These are phyloP conservation scores for Phaethornis superciliosus DNA, from an alignment of 2,113 vertebrate species.

Conservation along the genomic window DNA sequence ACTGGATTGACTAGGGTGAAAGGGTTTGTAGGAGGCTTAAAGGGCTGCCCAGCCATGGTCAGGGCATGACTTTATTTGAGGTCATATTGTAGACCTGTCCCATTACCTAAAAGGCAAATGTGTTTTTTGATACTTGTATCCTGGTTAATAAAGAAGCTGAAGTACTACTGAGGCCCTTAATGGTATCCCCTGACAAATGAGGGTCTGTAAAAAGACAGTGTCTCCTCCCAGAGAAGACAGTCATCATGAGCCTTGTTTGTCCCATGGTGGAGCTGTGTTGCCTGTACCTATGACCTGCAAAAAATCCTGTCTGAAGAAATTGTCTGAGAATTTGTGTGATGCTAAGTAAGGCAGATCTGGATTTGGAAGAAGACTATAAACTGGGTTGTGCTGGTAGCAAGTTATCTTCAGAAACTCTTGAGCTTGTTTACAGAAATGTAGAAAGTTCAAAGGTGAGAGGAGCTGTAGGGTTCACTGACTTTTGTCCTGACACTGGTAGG, in stretches of 20 bases:
- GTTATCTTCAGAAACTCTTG: background rate
- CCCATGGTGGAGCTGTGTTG: background rate
- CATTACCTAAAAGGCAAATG: background rate
- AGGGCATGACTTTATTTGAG: background rate
- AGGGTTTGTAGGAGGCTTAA: background rate
- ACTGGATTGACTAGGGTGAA: background rate
- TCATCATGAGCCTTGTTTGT: background rate
- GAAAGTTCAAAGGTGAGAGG: background rate
- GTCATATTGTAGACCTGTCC: background rate
- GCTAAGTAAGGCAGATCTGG: background rate
- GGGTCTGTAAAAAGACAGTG: background rate
- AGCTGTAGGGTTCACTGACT: background rate
- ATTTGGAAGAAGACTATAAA: background rate
- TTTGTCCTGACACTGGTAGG: background rate
- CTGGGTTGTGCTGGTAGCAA: background rate
- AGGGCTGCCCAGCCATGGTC: background rate
- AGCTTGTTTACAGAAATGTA: background rate
- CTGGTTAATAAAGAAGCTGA: background rate
- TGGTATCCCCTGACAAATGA: background rate
- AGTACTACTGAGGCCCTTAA: background rate
- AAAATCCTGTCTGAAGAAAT: background rate
- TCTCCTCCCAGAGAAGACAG: background rate
- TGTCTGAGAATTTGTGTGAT: background rate
- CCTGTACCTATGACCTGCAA: background rate
- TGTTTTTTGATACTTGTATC: background rate